These are phyloP conservation scores for Tragopan temminckii DNA, from an alignment of 2,797 vertebrate species.

Conservation along the genomic window DNA sequence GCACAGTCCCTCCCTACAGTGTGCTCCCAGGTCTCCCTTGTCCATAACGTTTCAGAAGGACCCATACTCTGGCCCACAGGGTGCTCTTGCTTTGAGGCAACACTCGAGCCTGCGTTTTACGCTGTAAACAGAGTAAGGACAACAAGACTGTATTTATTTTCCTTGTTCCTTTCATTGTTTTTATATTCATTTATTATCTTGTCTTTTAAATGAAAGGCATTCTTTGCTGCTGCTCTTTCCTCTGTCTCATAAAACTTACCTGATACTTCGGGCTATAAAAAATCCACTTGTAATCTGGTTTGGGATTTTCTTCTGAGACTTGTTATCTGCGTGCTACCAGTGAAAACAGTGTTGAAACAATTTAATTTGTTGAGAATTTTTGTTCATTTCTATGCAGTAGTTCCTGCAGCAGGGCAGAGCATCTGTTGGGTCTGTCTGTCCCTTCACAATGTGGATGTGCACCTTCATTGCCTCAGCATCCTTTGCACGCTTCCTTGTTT, in stretches of 20 bases:
- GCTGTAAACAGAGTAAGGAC: slow-evolving; percentile 12
- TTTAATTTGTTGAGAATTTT: slow-evolving; percentile 55
- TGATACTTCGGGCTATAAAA: slow-evolving; percentile 53
- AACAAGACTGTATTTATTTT: slow-evolving; percentile 49
- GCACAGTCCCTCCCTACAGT: rapidly evolving
- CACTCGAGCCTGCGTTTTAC: background rate
- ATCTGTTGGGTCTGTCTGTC: background rate
- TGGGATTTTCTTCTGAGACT: slow-evolving; percentile 61
- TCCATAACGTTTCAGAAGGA: background rate
- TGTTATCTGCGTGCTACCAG: slow-evolving; percentile 32
- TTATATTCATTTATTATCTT: slow-evolving; percentile 58
- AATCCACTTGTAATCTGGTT: slow-evolving; percentile 50
- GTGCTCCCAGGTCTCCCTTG: rapidly evolving
- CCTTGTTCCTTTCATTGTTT: background rate
- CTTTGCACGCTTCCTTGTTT: background rate
- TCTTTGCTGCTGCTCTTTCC: slow-evolving; percentile 42
- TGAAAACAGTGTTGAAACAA: slow-evolving; percentile 47
- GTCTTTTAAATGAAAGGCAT: slow-evolving; percentile 49
- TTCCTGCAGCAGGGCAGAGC: background rate
- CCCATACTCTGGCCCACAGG: background rate
- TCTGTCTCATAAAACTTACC: slow-evolving; percentile 66
- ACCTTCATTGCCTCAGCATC: slow-evolving; percentile 4
- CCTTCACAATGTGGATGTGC: background rate
- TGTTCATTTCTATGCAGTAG: slow-evolving; percentile 22
- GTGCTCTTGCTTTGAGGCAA: background rate